phyloP scores from a whole-genome alignment of 2,888 invertebrate genomes.

The Halictus quadricinctus region DNA sequence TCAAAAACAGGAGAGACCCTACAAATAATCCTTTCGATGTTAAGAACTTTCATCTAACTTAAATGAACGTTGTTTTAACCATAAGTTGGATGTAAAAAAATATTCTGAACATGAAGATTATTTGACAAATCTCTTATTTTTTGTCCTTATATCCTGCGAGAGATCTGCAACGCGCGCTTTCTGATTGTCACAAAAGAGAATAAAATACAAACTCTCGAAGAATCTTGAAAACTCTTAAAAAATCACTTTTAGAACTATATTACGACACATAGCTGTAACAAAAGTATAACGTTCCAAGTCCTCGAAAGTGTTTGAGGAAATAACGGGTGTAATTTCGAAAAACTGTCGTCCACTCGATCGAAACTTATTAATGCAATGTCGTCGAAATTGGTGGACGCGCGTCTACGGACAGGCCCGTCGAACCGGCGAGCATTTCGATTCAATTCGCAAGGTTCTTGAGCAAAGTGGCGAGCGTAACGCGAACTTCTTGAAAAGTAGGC shows the following conservation, averaged over 20 bases:
- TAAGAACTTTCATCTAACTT: too few species aligned
- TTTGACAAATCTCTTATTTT: not conserved
- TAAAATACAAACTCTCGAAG: not conserved
- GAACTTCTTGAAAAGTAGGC: constrained; percentile 12
- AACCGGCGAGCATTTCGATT: constrained; percentile 1
- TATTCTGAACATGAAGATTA: not conserved
- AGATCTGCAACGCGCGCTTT: not conserved
- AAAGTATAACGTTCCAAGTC: not conserved
- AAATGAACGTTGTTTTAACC: too few species aligned
- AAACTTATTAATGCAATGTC: not conserved
- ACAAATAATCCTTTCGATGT: too few species aligned
- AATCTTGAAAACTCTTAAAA: not conserved
- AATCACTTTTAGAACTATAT: not conserved
- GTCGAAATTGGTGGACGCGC: not conserved
- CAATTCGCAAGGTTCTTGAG: constrained; percentile 7
- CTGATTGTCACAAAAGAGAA: not conserved
- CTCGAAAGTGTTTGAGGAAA: not conserved
- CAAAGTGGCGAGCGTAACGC: constrained; percentile 9
- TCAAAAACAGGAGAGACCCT: too few species aligned
- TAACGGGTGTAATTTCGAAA: not conserved
- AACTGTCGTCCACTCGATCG: not conserved
- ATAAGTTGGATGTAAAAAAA: not conserved
- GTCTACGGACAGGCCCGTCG: not conserved
- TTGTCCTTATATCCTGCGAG: not conserved
- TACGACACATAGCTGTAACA: not conserved